phyloP scores from a whole-genome alignment of 2,113 vertebrate species.

The Cairina moschata region DNA sequence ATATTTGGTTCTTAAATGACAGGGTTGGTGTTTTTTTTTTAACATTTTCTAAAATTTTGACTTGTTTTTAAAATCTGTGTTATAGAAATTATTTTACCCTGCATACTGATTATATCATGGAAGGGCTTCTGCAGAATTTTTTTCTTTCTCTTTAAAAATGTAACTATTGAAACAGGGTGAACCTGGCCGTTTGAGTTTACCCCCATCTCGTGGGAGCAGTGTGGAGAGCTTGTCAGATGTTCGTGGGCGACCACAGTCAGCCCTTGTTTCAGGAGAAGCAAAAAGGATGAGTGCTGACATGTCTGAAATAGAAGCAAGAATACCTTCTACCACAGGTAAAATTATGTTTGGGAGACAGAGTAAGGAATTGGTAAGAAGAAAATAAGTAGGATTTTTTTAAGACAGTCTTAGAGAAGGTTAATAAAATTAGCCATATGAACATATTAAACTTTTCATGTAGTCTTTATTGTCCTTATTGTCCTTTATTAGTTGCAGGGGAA shows the following conservation, averaged over 20 bases:
- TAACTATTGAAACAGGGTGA: slow-evolving; percentile 82
- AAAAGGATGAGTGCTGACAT: slow-evolving; percentile 97
- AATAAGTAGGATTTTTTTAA: not conserved
- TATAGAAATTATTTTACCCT: not conserved
- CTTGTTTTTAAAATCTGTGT: not conserved
- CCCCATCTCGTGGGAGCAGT: slow-evolving; percentile 94
- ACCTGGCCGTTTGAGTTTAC: slow-evolving; percentile 85
- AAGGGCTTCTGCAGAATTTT: not conserved
- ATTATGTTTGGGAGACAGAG: not conserved
- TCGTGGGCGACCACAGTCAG: slow-evolving; percentile 78
- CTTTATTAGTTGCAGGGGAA: not conserved
- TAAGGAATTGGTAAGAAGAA: not conserved
- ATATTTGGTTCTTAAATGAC: not conserved
- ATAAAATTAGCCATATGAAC: not conserved
- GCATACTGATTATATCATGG: not conserved
- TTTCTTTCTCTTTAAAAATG: not conserved
- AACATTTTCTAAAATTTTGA: not conserved
- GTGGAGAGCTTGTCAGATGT: slow-evolving; percentile 90
- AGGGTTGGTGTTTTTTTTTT: not conserved
- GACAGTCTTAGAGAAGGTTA: not conserved
- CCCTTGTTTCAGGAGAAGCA: slow-evolving; percentile 82
- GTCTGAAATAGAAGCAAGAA: slow-evolving; percentile 93
- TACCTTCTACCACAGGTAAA: slow-evolving; percentile 89
- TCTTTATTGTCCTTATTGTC: not conserved
- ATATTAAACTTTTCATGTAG: not conserved